Evolutionary conservation across 2,888 invertebrate genomes (phyloP).

Genomic region (Cinara cedri): DNA sequence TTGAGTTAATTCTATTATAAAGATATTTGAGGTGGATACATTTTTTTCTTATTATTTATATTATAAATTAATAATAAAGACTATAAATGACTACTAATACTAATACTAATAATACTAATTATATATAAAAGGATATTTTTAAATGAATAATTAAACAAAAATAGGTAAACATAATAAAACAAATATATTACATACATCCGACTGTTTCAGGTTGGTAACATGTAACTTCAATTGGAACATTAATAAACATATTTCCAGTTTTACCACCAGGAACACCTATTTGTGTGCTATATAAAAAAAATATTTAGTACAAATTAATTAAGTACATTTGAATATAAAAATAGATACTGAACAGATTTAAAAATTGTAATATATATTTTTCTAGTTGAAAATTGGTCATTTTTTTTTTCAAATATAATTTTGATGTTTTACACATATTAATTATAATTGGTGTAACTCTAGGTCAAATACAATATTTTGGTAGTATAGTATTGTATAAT

Average conservation of each 20-base stretch:
- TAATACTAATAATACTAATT: too few relatives aligned
- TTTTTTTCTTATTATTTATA: too few relatives aligned
- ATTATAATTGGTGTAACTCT: too few relatives aligned
- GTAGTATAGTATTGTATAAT: too few relatives aligned
- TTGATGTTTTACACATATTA: background rate
- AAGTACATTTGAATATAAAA: background rate
- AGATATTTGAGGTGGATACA: too few relatives aligned
- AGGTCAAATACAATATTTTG: too few relatives aligned
- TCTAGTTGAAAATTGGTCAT: too few relatives aligned
- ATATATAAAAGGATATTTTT: background rate
- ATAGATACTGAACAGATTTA: background rate
- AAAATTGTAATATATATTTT: background rate
- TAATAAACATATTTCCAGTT: conserved; percentile 95
- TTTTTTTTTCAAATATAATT: too few relatives aligned
- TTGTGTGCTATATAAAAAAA: conserved; percentile 72
- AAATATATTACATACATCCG: conserved; percentile 65
- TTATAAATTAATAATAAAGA: too few relatives aligned
- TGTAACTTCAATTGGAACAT: conserved; percentile 85
- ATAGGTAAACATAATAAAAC: background rate
- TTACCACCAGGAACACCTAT: conserved; percentile 94
- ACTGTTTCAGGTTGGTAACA: conserved; percentile 89
- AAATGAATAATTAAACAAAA: background rate
- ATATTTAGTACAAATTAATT: background rate
- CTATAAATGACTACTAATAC: too few relatives aligned
- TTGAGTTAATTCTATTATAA: too few relatives aligned